Percentiles rank a stretch among this genome's conserved stretches.
Conservation (phyloP, 2,113 vertebrate genomes). For the Paradisaea rubra region DNA sequence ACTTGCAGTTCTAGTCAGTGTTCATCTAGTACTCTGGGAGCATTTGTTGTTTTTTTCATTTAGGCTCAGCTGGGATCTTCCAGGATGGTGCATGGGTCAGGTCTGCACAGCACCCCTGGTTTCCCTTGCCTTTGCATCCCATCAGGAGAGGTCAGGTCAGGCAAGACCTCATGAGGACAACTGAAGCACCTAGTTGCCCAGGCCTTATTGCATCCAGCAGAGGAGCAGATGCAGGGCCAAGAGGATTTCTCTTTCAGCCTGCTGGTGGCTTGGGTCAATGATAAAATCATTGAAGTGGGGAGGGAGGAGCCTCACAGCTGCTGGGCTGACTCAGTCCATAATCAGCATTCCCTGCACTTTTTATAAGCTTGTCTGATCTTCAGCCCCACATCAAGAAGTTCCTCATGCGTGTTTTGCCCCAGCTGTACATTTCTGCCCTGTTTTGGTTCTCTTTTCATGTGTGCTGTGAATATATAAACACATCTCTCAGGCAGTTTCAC, state of each 20-base stretch:
- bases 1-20: background rate
- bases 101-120: background rate
- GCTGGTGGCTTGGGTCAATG: background rate
- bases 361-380: background rate
- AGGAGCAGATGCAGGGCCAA: background rate
- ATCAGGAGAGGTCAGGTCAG: background rate
- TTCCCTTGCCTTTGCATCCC: background rate
- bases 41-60: background rate
- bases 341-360: background rate
- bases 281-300: background rate
- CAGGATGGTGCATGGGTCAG: background rate
- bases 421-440: background rate
- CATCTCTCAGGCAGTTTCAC: background rate
- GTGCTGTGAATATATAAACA: background rate
- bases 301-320: background rate
- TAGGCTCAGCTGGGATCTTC: background rate
- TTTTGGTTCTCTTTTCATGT: background rate
- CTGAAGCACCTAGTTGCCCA: background rate
- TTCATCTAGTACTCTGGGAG: background rate
- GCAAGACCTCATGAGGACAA: background rate
- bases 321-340: background rate
- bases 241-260: background rate
- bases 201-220: background rate
- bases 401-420: background rate
- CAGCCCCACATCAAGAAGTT: background rate